Conservation (phyloP, 2,888 invertebrate species). For the Pseudococcus longispinus region DNA sequence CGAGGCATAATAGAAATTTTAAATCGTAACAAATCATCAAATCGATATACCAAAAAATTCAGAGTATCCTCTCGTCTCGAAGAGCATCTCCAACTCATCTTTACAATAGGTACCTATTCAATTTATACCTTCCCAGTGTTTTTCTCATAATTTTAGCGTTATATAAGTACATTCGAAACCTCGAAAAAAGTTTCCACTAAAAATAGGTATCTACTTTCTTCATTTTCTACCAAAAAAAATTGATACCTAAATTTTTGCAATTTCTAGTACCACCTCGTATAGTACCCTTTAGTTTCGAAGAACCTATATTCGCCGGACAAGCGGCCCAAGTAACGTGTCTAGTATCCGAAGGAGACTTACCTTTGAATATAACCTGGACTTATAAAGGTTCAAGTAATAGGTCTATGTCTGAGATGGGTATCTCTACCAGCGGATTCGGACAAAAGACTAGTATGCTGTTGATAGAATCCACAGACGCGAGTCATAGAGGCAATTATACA, state of each 20-base stretch:
- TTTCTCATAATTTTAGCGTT: not conserved
- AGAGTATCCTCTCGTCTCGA: not conserved
- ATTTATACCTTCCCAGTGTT: not conserved
- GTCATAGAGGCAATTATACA: conserved; percentile 65
- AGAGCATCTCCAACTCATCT: not conserved
- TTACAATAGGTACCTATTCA: not conserved
- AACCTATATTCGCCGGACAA: conserved; percentile 61
- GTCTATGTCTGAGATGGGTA: conserved; percentile 63
- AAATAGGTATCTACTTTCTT: not conserved
- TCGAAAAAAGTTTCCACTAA: no score
- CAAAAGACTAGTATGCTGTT: conserved; percentile 61
- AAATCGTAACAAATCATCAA: no score
- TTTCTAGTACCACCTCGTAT: conserved; percentile 62
- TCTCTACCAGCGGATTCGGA: conserved; percentile 61
- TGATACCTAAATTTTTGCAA: conserved; percentile 12
- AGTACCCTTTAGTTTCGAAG: conserved; percentile 61
- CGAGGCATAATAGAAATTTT: no score
- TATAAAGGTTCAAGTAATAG: conserved; percentile 62
- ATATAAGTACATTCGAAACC: not conserved
- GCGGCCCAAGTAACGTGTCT: conserved; percentile 62
- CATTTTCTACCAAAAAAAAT: not conserved
- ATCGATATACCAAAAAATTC: no score
- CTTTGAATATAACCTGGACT: conserved; percentile 65
- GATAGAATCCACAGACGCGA: conserved; percentile 62
- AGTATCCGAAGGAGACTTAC: conserved; percentile 63